Percentiles rank a stretch among this genome's conserved stretches.
These are phyloP conservation scores for Rhabdomys dilectus DNA, from an alignment of 2,113 vertebrate species.

Conservation along the genomic window DNA sequence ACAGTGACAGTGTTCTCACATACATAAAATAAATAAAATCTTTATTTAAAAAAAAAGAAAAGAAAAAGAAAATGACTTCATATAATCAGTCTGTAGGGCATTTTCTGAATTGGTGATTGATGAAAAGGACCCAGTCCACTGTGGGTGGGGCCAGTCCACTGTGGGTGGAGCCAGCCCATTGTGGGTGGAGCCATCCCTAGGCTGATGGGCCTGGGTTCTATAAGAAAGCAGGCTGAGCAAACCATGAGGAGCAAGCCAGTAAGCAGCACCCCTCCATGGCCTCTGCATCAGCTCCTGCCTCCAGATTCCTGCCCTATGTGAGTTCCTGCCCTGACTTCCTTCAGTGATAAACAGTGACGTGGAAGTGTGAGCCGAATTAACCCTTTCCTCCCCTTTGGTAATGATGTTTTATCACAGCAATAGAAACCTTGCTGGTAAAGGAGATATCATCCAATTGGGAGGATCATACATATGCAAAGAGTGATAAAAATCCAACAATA, in stretches of 20 bases:
- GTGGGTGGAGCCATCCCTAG: background rate
- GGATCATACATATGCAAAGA: slow-evolving; percentile 23
- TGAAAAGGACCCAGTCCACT: background rate
- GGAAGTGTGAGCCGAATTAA: background rate
- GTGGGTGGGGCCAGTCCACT: background rate
- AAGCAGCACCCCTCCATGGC: background rate
- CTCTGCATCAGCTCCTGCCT: background rate
- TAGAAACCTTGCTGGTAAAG: background rate
- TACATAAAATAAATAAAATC: too few relatives aligned
- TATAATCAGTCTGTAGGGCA: too few relatives aligned
- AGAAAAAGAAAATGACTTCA: background rate
- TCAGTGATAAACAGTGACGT: too few relatives aligned
- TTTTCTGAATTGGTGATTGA: background rate
- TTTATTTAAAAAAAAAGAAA: too few relatives aligned
- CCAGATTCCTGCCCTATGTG: background rate
- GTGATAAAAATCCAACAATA: background rate
- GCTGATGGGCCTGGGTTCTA: background rate
- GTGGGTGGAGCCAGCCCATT: background rate
- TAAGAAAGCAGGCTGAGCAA: background rate
- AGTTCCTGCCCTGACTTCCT: background rate
- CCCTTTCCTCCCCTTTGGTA: background rate
- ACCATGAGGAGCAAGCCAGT: background rate
- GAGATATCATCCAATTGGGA: background rate
- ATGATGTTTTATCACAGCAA: background rate
- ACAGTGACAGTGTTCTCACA: too few relatives aligned